A percentile compares a stretch with the other conserved stretches of the same genome.
Evolutionary conservation across 2,888 invertebrate genomes (phyloP).

Genomic region (Cosmopolites sordidus): DNA sequence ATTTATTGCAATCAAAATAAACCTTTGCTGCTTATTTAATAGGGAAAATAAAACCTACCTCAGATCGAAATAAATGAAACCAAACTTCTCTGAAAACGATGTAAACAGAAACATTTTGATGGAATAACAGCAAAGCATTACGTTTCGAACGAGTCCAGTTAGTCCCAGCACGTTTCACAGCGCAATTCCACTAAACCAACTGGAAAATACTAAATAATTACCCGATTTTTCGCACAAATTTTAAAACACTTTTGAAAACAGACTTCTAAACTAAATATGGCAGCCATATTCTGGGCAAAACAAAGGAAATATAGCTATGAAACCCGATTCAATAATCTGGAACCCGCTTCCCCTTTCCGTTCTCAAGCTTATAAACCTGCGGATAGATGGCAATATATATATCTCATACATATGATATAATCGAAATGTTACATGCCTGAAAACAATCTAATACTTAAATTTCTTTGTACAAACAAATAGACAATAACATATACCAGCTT

Average conservation of each 20-base stretch:
- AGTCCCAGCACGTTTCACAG: conserved; percentile 48
- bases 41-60: conserved; percentile 45
- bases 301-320: conserved; percentile 57
- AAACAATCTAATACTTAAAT: not conserved
- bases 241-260: conserved; percentile 62
- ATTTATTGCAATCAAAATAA: too few species aligned
- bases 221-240: conserved; percentile 43
- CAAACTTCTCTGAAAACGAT: conserved; percentile 64
- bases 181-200: conserved; percentile 44
- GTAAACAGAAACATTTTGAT: conserved; percentile 70
- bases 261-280: conserved; percentile 80
- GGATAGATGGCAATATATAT: conserved; percentile 22
- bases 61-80: conserved; percentile 60
- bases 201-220: conserved; percentile 44
- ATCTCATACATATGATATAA: too few species aligned
- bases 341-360: conserved; percentile 46
- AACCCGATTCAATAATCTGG: conserved; percentile 47
- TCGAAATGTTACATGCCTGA: too few species aligned
- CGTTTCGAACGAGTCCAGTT: conserved; percentile 43
- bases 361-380: conserved; percentile 23
- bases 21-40: not conserved
- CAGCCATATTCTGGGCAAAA: conserved; percentile 82
- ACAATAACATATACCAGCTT: too few species aligned
- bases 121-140: conserved; percentile 46
- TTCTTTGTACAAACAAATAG: too few species aligned